These are phyloP conservation scores for Metaphire vulgaris DNA, from an alignment of 1,140 invertebrate genomes.

Conservation along the genomic window DNA sequence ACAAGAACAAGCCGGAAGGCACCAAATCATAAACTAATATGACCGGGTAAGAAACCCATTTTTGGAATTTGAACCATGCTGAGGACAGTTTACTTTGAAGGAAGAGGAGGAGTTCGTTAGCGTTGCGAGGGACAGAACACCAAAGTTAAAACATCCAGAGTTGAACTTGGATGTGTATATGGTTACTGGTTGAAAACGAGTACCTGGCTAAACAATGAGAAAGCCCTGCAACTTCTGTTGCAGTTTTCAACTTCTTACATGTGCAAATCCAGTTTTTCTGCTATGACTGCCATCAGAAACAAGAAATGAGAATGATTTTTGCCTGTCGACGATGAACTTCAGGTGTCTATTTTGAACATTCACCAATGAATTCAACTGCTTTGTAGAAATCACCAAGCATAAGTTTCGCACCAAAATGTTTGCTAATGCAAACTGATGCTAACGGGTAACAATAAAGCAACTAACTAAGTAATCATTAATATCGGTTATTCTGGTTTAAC, in stretches of 20 bases:
- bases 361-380: not conserved
- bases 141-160: slow-evolving; percentile 13
- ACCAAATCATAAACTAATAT: not conserved
- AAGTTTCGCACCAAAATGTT: not conserved
- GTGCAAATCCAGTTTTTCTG: slow-evolving; percentile 11
- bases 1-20: too few relatives aligned
- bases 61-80: not conserved
- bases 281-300: slow-evolving; percentile 9
- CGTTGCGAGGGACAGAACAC: slow-evolving; percentile 14
- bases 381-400: not conserved
- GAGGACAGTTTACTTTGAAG: slow-evolving; percentile 18
- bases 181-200: slow-evolving; percentile 21
- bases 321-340: not conserved
- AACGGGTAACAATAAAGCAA: too few relatives aligned
- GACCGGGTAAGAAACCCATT: not conserved
- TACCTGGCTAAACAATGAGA: slow-evolving; percentile 5
- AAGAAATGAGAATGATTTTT: slow-evolving; percentile 6
- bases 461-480: too few relatives aligned
- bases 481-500: too few relatives aligned
- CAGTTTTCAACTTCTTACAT: slow-evolving; percentile 24
- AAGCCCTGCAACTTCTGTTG: slow-evolving; percentile 10
- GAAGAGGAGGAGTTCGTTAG: slow-evolving; percentile 11
- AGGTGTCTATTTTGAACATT: not conserved
- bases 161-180: slow-evolving; percentile 9
- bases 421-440: too few relatives aligned